Conservation (phyloP, 2,888 invertebrate species). For the Spilarctia lutea region DNA sequence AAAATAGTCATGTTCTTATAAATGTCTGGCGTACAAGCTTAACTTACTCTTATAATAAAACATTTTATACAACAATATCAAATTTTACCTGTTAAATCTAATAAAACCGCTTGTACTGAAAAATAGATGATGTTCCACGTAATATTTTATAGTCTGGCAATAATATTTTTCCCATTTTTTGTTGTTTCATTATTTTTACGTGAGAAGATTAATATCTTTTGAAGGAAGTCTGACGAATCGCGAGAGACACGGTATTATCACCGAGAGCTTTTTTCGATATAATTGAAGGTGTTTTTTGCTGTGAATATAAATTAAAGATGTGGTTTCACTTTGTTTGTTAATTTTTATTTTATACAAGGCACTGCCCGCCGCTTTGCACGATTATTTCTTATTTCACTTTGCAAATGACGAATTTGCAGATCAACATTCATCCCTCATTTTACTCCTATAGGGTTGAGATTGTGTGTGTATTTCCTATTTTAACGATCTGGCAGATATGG, state of each 20-base stretch:
- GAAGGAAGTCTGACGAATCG: conserved; percentile 21
- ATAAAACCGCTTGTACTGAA: not conserved
- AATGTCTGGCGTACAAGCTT: not conserved
- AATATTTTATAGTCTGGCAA: conserved; percentile 20
- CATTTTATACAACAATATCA: not conserved
- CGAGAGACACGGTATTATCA: conserved; percentile 4
- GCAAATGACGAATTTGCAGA: too few species aligned
- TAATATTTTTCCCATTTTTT: conserved; percentile 24
- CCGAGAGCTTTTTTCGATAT: conserved; percentile 6
- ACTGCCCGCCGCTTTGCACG: not conserved
- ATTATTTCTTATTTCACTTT: not conserved
- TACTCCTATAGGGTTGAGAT: too few species aligned
- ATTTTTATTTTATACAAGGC: not conserved
- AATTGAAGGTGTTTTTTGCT: conserved; percentile 5
- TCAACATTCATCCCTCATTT: too few species aligned
- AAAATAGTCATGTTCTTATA: not conserved
- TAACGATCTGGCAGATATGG: too few species aligned
- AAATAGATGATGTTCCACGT: not conserved
- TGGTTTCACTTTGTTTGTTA: not conserved
- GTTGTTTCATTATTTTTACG: conserved; percentile 27
- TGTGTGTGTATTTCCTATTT: too few species aligned
- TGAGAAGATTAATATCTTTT: conserved; percentile 44
- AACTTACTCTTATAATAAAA: not conserved
- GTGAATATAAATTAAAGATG: conserved; percentile 2
- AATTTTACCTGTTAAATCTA: not conserved